Conservation (phyloP, 2,797 vertebrate species). For the Falco concolor region DNA sequence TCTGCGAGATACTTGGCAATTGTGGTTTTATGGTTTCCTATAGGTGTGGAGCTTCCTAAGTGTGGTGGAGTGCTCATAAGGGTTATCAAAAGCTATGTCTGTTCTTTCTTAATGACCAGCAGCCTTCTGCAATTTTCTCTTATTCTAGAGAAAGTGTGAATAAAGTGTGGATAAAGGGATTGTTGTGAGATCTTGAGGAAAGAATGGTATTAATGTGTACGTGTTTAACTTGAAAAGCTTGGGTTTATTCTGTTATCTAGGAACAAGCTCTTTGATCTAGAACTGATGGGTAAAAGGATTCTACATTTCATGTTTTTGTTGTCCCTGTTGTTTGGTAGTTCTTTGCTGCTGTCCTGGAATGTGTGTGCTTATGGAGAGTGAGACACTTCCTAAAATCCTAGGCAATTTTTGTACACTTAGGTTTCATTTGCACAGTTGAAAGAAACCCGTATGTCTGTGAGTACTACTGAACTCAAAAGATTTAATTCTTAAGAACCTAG, state of each 20-base stretch:
- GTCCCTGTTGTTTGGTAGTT: neutral
- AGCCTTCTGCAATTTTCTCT: neutral
- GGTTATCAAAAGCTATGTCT: neutral
- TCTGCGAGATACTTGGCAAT: neutral
- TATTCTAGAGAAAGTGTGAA: neutral
- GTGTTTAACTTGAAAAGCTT: neutral
- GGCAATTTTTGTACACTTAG: neutral
- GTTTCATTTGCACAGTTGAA: neutral
- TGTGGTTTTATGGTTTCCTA: neutral
- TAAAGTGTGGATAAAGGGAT: neutral
- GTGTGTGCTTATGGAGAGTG: neutral
- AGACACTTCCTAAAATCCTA: neutral
- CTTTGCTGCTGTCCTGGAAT: neutral
- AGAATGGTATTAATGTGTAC: neutral
- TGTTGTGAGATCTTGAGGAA: neutral
- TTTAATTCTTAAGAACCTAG: neutral
- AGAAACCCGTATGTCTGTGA: accelerated
- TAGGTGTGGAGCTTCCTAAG: neutral
- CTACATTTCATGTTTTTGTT: neutral
- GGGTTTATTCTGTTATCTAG: neutral
- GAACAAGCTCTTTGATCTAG: neutral
- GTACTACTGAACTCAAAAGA: neutral
- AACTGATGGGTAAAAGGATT: neutral
- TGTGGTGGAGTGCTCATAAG: neutral
- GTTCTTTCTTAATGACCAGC: neutral